Evolutionary conservation across 2,888 invertebrate species (phyloP).

Genomic region (Leptopilina myrica): DNA sequence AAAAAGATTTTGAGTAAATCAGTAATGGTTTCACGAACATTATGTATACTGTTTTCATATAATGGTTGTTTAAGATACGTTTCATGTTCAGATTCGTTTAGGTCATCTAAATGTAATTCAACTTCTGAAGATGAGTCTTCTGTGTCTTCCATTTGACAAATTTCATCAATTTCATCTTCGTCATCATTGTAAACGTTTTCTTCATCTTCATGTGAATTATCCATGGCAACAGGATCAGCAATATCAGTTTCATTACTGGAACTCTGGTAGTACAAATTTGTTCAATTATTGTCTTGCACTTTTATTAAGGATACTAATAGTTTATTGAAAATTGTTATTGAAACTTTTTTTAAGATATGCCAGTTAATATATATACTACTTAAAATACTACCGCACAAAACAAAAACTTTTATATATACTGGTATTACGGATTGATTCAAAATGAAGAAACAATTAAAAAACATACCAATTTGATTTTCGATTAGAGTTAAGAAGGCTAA

Average conservation of each 20-base stretch:
- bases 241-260: not conserved
- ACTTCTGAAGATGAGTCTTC: not conserved
- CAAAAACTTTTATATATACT: no score
- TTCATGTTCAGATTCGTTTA: not conserved
- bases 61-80: not conserved
- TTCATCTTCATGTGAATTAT: not conserved
- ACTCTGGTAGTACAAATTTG: not conserved
- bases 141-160: not conserved
- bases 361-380: not conserved
- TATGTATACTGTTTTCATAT: not conserved
- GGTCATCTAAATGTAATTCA: not conserved
- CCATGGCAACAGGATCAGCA: not conserved
- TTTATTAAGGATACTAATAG: not conserved
- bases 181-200: not conserved
- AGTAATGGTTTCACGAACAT: constrained; percentile 38
- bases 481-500: no score
- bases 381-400: not conserved
- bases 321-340: not conserved
- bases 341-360: not conserved
- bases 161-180: not conserved
- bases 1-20: constrained; percentile 39
- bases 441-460: no score
- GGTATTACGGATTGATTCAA: no score
- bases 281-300: not conserved
- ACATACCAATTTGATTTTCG: no score